Evolutionary conservation across 1,140 invertebrate genomes (phyloP), one percentile per base, ranked within the genome.

Genomic region (Protaetia brevitarsis): DNA sequence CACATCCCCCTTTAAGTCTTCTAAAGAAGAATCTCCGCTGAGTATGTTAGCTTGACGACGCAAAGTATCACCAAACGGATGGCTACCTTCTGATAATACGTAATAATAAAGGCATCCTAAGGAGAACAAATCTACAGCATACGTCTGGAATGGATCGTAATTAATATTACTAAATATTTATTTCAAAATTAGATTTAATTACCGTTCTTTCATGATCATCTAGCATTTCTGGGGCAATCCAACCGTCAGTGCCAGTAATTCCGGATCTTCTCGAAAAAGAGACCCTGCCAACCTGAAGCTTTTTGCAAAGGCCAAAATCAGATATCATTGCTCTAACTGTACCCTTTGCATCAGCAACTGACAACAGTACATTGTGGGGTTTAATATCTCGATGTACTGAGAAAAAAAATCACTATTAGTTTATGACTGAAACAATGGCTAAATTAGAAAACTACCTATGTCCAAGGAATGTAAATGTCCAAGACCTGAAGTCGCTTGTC

Each of bases 201-300:
- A 89, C 88, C 29, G 89, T 91, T 76, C 90, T 80, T 28, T 73
- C 72, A 72, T 89, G 86, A 5, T 88, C 88, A 26, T 86, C 86
- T 59, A 96, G 80, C 87, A 98, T 96, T 82, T 99, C 97, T 0
- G 97, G 97, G 2, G 97, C 97, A 65, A 99, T 99, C 97, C 97
- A 99, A 0, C 97, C 97, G 69, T 99, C 96, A 0, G 97, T 99
- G 4, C 97, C 97, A 0, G 93, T 93, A 1, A 95, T 84, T 0
- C 95, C 95, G 2, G 95, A 97, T 21, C 91, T 80, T 19, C 91
- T 84, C 0, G 95, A 98, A 80, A 98, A 97, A 30, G 95, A 98
- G 56, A 89, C 87, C 58, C 90, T 85, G 0, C 95, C 96, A 8
- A 90, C 85, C 72, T 95, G 90, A 1, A 99, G 79, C 76, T 97